Evolutionary conservation across 2,888 invertebrate species (phyloP), one percentile per base, ranked within the genome.

Genomic region (Cephus sareptanus): DNA sequence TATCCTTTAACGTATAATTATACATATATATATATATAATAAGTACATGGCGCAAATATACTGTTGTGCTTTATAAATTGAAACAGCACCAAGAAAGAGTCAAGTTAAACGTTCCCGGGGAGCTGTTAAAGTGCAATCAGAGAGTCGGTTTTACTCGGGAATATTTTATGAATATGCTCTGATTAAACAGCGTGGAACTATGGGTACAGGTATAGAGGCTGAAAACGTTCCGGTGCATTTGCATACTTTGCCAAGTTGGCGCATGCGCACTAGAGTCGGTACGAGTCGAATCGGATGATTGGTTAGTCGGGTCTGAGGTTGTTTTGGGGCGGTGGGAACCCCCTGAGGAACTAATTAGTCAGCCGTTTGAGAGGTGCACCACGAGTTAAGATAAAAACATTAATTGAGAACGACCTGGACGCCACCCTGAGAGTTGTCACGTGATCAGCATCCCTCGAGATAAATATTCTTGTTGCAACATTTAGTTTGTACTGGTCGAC

Each of bases 191-290:
- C 13, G 71, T 12, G 9, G 31, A 71, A 56, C 9, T 23, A 23
- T 9, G 9, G 56, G 0, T 23, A 56, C 9, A 56, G 40, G 9
- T 56, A 56, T 56, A 56, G 56, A 9, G 15, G 56, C 56, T 56
- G 56, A 9, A 3, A 23, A 23, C 71, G 71, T 34, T 31, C 3
- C 13, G 13, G 1, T 23, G 34, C 9, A 71, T 71, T 71, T 71
- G 71, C 71, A 71, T 71, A 71, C 71, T 71, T 71, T 34, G 71
- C 71, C 33, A 9, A 71, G 71, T 71, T 71, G 56, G 56, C 56
- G 71, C 71, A 71, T 23, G 71, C 71, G 71, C 33, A 13, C 12
- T 23, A 6, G 12, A 71, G 3, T 35, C 0, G 34, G 23, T 56
- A 15, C 56, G 56, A 23, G 23, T 56, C 56, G 56, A 23, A 56